Conservation (phyloP, 2,888 invertebrate genomes). For the Sycophila texana region DNA sequence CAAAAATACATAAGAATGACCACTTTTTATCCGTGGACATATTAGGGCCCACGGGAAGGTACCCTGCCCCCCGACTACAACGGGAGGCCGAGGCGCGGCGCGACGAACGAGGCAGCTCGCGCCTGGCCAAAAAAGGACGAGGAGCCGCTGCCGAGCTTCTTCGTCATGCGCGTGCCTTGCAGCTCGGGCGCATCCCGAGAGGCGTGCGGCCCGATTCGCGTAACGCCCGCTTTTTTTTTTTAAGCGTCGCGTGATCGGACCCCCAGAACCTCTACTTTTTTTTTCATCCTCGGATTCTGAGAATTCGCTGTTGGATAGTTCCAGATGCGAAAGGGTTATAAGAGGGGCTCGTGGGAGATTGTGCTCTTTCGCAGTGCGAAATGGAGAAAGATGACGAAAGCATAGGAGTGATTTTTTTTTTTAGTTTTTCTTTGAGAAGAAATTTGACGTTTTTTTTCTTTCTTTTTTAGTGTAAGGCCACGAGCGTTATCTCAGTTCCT, state of each 20-base stretch:
- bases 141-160: not conserved
- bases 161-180: not conserved
- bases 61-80: too few relatives aligned
- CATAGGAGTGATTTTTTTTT: not conserved
- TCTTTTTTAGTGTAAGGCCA: too few relatives aligned
- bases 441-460: too few relatives aligned
- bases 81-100: conserved; percentile 16
- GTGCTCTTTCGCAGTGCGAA: too few relatives aligned
- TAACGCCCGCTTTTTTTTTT: not conserved
- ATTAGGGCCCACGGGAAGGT: too few relatives aligned
- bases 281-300: not conserved
- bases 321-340: not conserved
- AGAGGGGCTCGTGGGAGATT: too few relatives aligned
- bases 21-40: too few relatives aligned
- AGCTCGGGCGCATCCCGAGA: not conserved
- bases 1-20: too few relatives aligned
- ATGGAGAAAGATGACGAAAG: not conserved
- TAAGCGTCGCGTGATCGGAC: not conserved
- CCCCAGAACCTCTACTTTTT: not conserved
- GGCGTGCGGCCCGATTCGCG: not conserved
- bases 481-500: too few relatives aligned
- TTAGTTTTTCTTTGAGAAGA: too few relatives aligned
- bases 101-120: not conserved
- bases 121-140: conserved; percentile 53
- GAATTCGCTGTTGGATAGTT: not conserved